Evolutionary conservation across 2,888 invertebrate genomes (phyloP).

Genomic region (Epistrophella euchroma): DNA sequence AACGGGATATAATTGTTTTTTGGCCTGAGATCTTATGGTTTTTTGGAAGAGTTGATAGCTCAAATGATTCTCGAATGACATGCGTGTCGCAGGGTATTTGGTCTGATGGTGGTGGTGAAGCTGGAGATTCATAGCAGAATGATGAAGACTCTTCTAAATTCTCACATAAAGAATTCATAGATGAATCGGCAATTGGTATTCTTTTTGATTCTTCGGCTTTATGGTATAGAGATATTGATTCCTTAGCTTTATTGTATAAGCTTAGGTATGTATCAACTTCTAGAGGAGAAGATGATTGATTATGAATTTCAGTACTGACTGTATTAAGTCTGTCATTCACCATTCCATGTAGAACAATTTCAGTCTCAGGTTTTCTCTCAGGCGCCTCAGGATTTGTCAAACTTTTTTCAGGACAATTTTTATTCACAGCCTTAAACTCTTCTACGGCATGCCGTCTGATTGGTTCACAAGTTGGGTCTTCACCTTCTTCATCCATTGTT

Average conservation of each 20-base stretch:
- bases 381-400: too few species aligned
- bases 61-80: conserved; percentile 12
- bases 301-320: neutral
- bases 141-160: neutral
- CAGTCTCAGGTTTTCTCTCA: neutral
- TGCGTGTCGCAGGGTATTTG: conserved; percentile 22
- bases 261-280: neutral
- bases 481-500: conserved; percentile 11
- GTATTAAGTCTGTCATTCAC: neutral
- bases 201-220: neutral
- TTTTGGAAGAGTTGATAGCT: neutral
- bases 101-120: conserved; percentile 52
- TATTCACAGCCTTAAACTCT: neutral
- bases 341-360: neutral
- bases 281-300: neutral
- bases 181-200: neutral
- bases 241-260: conserved; percentile 8
- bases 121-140: conserved; percentile 24
- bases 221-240: neutral
- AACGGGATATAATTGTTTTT: conserved; percentile 48
- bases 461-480: conserved; percentile 1
- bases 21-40: neutral
- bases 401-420: neutral
- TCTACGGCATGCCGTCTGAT: neutral
- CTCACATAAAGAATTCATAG: neutral